A percentile compares a stretch with the other conserved stretches of the same genome.
Evolutionary conservation across 2,797 vertebrate genomes (phyloP).

Genomic region (Melanogrammus aeglefinus): DNA sequence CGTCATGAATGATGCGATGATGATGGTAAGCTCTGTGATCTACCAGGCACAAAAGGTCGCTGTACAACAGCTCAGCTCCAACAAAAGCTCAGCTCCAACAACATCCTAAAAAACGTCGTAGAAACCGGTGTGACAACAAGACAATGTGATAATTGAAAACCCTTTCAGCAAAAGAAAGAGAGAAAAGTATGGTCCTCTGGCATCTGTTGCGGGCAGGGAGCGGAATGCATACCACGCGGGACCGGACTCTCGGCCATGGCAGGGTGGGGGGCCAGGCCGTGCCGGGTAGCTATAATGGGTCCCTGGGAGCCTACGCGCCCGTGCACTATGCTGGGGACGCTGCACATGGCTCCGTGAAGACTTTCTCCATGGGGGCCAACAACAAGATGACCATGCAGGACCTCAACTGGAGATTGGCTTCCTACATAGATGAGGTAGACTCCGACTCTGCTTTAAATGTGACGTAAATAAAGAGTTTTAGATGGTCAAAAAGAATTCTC

Average conservation of each 20-base stretch:
- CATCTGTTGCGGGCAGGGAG: slow-evolving; percentile 22
- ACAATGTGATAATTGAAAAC: neutral
- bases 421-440: slow-evolving; percentile 76
- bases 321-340: neutral
- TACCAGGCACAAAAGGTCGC: neutral
- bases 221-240: neutral
- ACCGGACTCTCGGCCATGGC: neutral
- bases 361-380: neutral
- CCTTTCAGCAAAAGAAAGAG: neutral
- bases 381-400: slow-evolving; percentile 71
- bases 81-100: neutral
- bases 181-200: slow-evolving; percentile 28
- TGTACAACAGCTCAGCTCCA: neutral
- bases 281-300: neutral
- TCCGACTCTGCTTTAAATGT: neutral
- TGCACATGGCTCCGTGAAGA: slow-evolving; percentile 1
- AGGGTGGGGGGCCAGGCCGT: neutral
- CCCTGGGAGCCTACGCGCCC: neutral
- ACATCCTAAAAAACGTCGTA: neutral
- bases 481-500: no score
- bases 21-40: neutral
- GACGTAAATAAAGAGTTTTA: no score
- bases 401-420: slow-evolving; percentile 77
- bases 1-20: neutral
- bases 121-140: neutral